These are phyloP conservation scores for Phalloptychus januarius DNA, from an alignment of 2,797 vertebrate genomes.

Conservation along the genomic window DNA sequence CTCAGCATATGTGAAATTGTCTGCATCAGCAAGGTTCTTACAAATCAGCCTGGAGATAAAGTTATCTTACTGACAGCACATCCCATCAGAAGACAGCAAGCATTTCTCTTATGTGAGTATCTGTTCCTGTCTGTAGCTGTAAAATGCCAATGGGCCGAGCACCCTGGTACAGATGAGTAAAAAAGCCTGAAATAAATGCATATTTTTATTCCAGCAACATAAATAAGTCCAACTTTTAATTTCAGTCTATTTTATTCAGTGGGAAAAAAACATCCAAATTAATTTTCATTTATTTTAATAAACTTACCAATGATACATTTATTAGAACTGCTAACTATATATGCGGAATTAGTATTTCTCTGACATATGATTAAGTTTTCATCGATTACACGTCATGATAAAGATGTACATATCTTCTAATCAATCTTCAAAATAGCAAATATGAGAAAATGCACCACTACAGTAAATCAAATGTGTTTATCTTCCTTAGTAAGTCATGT, in stretches of 20 bases:
- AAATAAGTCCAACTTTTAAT: background rate
- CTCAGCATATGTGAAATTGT: background rate
- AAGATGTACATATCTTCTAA: background rate
- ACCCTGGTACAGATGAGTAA: background rate
- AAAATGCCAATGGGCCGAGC: background rate
- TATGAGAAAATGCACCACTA: background rate
- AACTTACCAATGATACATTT: background rate
- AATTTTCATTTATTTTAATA: background rate
- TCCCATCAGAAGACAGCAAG: background rate
- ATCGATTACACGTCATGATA: background rate
- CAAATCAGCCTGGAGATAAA: background rate
- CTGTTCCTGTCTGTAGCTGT: background rate
- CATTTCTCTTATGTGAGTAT: background rate
- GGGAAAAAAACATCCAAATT: background rate
- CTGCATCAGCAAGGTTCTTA: constrained; percentile 1
- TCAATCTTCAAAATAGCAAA: background rate
- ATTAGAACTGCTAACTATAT: background rate
- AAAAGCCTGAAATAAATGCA: background rate
- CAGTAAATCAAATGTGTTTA: background rate
- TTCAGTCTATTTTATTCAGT: background rate
- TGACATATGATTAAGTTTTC: background rate
- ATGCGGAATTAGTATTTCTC: background rate
- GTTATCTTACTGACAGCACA: constrained; percentile 16
- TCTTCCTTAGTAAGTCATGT: background rate
- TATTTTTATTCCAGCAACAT: background rate